phyloP scores from a whole-genome alignment of 2,113 vertebrate genomes.

The Scartelaos histophorus region DNA sequence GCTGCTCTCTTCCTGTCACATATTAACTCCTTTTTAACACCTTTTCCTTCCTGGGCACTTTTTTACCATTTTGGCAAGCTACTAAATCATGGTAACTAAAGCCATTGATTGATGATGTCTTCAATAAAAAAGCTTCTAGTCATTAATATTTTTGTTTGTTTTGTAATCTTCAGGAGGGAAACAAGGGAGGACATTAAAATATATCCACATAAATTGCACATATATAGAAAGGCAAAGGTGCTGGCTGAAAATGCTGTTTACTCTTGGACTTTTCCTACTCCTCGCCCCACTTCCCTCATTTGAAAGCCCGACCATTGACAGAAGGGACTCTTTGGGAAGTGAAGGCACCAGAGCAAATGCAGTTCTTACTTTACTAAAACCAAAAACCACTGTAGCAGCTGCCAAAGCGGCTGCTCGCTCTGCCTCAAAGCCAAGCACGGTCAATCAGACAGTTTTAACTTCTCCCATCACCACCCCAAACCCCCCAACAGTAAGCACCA shows the following conservation, averaged over 20 bases:
- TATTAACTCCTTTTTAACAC: slow-evolving; percentile 21
- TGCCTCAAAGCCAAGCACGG: slow-evolving; percentile 59
- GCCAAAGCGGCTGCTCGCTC: slow-evolving; percentile 49
- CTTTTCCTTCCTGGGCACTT: slow-evolving; percentile 51
- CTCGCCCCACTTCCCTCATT: slow-evolving; percentile 69
- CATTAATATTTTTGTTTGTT: background rate
- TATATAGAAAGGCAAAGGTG: slow-evolving; percentile 34
- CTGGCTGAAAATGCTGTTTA: slow-evolving; percentile 73
- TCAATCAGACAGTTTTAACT: slow-evolving; percentile 49
- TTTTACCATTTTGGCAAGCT: slow-evolving; percentile 31
- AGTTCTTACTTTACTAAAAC: slow-evolving; percentile 60
- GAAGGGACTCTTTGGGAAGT: slow-evolving; percentile 61
- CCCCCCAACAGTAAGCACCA: slow-evolving; percentile 12
- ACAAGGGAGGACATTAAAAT: slow-evolving; percentile 41
- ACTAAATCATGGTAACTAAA: slow-evolving; percentile 23
- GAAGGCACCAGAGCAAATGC: slow-evolving; percentile 52
- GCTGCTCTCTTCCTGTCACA: slow-evolving; percentile 32
- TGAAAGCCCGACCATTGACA: slow-evolving; percentile 68
- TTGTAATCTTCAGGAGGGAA: slow-evolving; percentile 53
- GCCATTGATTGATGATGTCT: background rate
- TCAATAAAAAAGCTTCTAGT: no score
- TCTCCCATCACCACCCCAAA: slow-evolving; percentile 40
- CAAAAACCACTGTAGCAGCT: slow-evolving; percentile 54
- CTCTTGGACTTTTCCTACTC: slow-evolving; percentile 70
- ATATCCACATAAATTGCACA: slow-evolving; percentile 23